Evolutionary conservation across 2,113 vertebrate species (phyloP).

Genomic region (Ptyas mucosa): DNA sequence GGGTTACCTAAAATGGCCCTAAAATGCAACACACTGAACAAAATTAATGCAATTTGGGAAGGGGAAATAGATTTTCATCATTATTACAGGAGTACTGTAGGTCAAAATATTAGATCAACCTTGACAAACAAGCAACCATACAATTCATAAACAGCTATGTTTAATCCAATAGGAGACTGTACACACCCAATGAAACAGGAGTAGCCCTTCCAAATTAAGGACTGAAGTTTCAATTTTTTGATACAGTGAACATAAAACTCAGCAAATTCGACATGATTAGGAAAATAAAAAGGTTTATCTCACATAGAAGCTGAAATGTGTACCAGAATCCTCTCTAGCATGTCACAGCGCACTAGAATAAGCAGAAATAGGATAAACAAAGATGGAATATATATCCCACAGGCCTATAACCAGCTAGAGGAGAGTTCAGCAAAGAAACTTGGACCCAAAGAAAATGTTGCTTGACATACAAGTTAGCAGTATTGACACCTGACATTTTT

Average conservation of each 20-base stretch:
- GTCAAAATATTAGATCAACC: constrained; percentile 1
- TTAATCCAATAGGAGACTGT: constrained; percentile 30
- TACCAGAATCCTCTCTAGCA: not conserved
- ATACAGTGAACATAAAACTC: not conserved
- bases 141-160: constrained; percentile 46
- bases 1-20: not conserved
- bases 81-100: not conserved
- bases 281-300: constrained; percentile 27
- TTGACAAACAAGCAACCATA: constrained; percentile 36
- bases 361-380: not conserved
- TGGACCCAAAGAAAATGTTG: not conserved
- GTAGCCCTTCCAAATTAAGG: constrained; percentile 18
- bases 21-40: not conserved
- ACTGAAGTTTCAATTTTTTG: not conserved
- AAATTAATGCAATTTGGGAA: not conserved
- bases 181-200: not conserved
- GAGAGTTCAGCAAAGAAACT: not conserved
- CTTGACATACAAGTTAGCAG: not conserved
- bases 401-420: not conserved
- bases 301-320: constrained; percentile 10
- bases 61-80: not conserved
- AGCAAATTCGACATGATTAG: constrained; percentile 19
- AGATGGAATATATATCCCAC: not conserved
- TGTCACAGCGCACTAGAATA: not conserved
- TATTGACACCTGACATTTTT: not conserved